Evolutionary conservation across 2,113 vertebrate species (phyloP), one percentile per base, ranked within the genome.

Genomic region (Choloepus hoffmanni): DNA sequence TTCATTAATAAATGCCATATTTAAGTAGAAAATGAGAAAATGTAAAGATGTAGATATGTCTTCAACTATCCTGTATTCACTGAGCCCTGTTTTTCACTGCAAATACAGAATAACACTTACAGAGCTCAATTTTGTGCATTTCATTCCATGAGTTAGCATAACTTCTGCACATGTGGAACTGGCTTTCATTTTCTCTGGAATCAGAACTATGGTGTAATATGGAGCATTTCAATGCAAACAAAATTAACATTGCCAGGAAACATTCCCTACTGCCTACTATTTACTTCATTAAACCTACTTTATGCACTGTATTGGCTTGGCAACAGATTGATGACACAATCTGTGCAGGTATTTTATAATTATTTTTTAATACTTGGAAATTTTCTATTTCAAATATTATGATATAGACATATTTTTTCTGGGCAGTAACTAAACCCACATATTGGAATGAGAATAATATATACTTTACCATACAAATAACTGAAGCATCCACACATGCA

Each of bases 201-300:
- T 86, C 74, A 86, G 72, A 96, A 36, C 16, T 72, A 9, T 60
- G 78, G 33, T 89, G 11, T 60, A 86, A 74, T 50, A 63, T 33
- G 62, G 7, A 95, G 10, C 58, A 87, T 5, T 78, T 30, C 36
- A 93, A 91, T 58, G 62, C 23, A 93, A 96, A 92, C 15, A 93
- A 88, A 92, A 48, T 85, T 92, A 84, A 58, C 12, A 14, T 40
- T 89, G 50, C 83, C 89, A 96, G 92, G 73, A 95, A 89, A 65
- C 53, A 79, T 85, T 85, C 40, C 45, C 28, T 81, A 18, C 16
- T 92, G 63, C 60, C 55, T 74, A 40, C 45, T 86, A 21, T 62
- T 78, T 92, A 84, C 0, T 45, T 67, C 85, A 72, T 19, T 90
- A 92, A 74, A 92, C 16, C 50, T 76, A 85, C 92, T 81, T 62